These are phyloP conservation scores for Esox lucius DNA, from an alignment of 2,797 vertebrate genomes.

Conservation along the genomic window DNA sequence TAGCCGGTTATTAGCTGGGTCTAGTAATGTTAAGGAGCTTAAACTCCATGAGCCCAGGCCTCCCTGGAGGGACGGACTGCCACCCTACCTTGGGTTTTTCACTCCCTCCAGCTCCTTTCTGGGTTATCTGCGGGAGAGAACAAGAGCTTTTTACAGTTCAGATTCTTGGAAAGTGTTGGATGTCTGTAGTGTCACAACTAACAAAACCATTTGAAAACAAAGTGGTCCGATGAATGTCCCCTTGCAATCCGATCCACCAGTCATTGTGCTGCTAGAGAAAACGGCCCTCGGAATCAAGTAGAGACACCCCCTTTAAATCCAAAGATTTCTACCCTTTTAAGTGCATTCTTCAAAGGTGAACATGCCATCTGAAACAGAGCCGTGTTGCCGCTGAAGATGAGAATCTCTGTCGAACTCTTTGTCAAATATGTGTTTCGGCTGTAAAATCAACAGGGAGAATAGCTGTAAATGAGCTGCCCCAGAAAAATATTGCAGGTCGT, in stretches of 20 bases:
- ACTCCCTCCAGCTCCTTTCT: slow-evolving; percentile 46
- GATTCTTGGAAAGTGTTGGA: slow-evolving; percentile 83
- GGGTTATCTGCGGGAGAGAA: slow-evolving; percentile 55
- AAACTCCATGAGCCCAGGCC: slow-evolving; percentile 46
- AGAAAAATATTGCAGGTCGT: background rate
- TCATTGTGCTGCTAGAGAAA: slow-evolving; percentile 76
- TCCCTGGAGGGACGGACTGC: slow-evolving; percentile 39
- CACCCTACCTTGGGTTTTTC: background rate
- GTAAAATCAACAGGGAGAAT: background rate
- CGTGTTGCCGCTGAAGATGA: slow-evolving; percentile 52
- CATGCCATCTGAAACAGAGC: slow-evolving; percentile 69
- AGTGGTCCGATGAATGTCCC: slow-evolving; percentile 79
- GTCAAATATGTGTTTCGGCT: background rate
- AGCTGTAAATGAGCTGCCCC: background rate
- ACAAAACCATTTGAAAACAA: slow-evolving; percentile 89
- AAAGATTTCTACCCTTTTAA: slow-evolving; percentile 65
- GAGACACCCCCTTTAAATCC: slow-evolving; percentile 75
- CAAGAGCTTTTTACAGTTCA: slow-evolving; percentile 65
- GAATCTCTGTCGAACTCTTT: slow-evolving; percentile 2
- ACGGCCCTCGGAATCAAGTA: slow-evolving; percentile 67
- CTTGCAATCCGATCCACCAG: slow-evolving; percentile 72
- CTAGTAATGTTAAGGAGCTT: slow-evolving; percentile 65
- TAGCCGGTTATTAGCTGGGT: slow-evolving; percentile 45
- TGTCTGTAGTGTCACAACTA: slow-evolving; percentile 86
- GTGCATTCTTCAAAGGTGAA: slow-evolving; percentile 75